A percentile compares a stretch with the other conserved stretches of the same genome.
These are phyloP conservation scores for Philotrypesis tridentata DNA, from an alignment of 1,140 invertebrate species.

Conservation along the genomic window DNA sequence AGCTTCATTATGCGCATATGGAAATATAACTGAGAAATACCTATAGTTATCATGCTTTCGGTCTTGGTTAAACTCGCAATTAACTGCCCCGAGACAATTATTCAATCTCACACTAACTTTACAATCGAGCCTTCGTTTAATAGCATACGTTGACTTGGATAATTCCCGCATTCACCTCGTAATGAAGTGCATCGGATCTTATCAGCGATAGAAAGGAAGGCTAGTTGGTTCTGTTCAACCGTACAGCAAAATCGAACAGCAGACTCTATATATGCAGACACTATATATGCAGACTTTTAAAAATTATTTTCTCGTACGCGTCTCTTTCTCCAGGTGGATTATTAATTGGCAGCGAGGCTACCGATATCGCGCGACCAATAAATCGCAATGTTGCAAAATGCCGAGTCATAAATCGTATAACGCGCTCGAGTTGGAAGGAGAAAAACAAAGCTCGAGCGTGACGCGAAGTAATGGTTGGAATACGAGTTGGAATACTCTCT, in stretches of 20 bases:
- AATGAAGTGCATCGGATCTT: slow-evolving; percentile 24
- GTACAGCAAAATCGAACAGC: neutral
- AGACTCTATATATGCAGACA: too few relatives aligned
- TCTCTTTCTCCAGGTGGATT: neutral
- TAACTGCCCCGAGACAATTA: neutral
- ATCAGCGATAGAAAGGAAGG: neutral
- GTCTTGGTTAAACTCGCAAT: slow-evolving; percentile 5
- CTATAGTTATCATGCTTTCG: neutral
- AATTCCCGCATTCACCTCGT: neutral
- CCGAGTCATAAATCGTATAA: slow-evolving; percentile 22
- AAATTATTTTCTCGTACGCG: neutral
- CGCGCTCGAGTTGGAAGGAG: neutral
- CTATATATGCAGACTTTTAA: neutral
- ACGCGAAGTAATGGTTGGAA: too few relatives aligned
- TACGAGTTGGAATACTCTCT: slow-evolving; percentile 6
- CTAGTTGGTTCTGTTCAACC: neutral
- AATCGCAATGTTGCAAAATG: slow-evolving; percentile 10
- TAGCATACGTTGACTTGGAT: neutral
- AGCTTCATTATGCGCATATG: too few relatives aligned
- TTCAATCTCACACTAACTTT: slow-evolving; percentile 13
- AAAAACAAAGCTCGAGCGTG: slow-evolving; percentile 4
- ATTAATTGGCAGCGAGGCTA: slow-evolving; percentile 18
- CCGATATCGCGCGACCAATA: neutral
- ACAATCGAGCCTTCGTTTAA: slow-evolving; percentile 12
- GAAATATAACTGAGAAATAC: too few relatives aligned